phyloP scores from a whole-genome alignment of 2,888 invertebrate genomes.

The Heteromurus nitidus region DNA sequence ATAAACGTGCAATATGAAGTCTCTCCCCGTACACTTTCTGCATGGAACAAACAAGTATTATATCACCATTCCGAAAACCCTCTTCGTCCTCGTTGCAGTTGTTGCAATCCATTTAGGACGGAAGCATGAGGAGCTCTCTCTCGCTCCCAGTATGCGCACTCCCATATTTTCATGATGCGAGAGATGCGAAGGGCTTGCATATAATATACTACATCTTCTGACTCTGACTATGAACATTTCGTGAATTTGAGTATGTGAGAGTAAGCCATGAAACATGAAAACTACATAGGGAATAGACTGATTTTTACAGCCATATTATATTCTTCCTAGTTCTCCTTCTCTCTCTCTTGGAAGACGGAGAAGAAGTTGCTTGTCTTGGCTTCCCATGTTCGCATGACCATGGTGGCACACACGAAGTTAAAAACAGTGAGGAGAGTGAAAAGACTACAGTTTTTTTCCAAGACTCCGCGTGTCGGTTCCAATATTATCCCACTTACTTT shows the following conservation, averaged over 20 bases:
- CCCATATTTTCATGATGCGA: not conserved
- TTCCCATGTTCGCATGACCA: constrained; percentile 9
- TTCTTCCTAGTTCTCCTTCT: constrained; percentile 41
- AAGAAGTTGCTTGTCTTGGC: not conserved
- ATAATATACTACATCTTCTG: constrained; percentile 1
- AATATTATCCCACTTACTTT: constrained; percentile 51
- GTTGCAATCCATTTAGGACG: constrained; percentile 58
- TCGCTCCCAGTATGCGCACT: not conserved
- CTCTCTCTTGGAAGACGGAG: no score
- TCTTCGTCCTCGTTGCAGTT: constrained; percentile 48
- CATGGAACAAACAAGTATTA: constrained; percentile 52
- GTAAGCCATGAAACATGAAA: constrained; percentile 37
- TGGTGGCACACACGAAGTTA: constrained; percentile 7
- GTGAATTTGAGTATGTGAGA: constrained; percentile 24
- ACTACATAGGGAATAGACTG: constrained; percentile 40
- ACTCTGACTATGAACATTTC: constrained; percentile 20
- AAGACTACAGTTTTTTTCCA: constrained; percentile 23
- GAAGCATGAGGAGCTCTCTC: not conserved
- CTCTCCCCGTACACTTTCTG: constrained; percentile 35
- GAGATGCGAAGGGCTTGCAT: not conserved
- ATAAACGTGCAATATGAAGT: constrained; percentile 63
- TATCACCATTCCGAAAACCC: constrained; percentile 33
- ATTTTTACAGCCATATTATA: constrained; percentile 64
- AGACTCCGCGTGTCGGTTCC: constrained; percentile 47
- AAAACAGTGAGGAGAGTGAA: constrained; percentile 28